Evolutionary conservation across 2,797 vertebrate genomes (phyloP), one percentile per base, ranked within the genome.

Genomic region (Hydrophis major): DNA sequence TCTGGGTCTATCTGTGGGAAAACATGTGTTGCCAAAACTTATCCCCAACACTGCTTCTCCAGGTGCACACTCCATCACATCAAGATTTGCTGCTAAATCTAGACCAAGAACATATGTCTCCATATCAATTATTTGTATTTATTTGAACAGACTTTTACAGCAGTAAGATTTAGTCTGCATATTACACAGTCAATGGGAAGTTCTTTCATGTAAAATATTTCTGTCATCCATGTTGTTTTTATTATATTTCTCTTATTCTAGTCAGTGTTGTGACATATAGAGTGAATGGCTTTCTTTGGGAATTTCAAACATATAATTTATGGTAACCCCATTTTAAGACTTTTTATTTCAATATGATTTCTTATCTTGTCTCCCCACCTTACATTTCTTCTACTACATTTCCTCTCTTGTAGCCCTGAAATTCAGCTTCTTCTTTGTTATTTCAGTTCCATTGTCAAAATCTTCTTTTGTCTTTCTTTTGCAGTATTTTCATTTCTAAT

Each of bases 401-500:
- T 47, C 74, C 2, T 89, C n/a, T 63, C 78, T 89, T 66, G 42
- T 28, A 61, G 56, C 37, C 60, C 55, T 93, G 86, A 91, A 83
- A 60, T 74, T 83, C 47, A 89, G 50, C n/a, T 53, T 86, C 12
- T 22, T 90, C 47, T 13, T 91, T 53, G 28, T 50, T 28, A 74
- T 63, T 87, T 91, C 56, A 91, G 55, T 93, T 91, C 87, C 50
- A 37, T 91, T 86, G 87, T 91, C 87, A 83, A 89, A 50, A 86
- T 66, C 90, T 89, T 63, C 86, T 47, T 55, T 59, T 91, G 25
- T 89, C 90, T 47, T 89, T 63, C 87, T 93, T 37, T 20, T 91
- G 69, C 87, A 89, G 63, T 86, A 89, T 93, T 93, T 93, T 89
- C n/a, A 87, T 91, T 91, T 86, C 90, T 93, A 91, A 91, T 91